Conservation (phyloP, 64 coral and sea anemone species). For the Montipora capricornis region DNA sequence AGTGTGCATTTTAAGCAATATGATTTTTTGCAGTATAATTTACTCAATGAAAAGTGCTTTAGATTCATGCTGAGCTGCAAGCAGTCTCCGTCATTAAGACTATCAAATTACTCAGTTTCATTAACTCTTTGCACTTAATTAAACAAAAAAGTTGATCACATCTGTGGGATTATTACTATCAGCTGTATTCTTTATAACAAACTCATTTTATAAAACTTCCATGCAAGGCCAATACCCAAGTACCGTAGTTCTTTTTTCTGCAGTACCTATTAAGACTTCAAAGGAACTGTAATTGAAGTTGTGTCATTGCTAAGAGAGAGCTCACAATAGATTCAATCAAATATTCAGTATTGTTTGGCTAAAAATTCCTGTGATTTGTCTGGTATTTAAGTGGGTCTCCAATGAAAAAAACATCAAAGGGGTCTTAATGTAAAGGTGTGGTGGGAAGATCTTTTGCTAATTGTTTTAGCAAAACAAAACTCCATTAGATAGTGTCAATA, state of each 20-base stretch:
- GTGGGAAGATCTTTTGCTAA: not conserved
- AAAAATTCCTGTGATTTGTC: not conserved
- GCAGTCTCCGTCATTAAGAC: not conserved
- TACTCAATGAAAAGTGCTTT: not conserved
- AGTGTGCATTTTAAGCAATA: no score
- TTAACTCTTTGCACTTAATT: not conserved
- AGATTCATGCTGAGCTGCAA: not conserved
- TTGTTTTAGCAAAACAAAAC: slow-evolving; percentile 6
- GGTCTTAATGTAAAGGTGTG: not conserved
- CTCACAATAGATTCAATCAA: not conserved
- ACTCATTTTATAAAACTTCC: not conserved
- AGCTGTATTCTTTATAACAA: not conserved
- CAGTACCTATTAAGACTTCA: not conserved
- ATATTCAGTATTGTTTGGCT: not conserved
- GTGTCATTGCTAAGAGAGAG: not conserved
- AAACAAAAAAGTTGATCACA: not conserved
- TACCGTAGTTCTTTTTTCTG: not conserved
- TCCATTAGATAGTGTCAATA: not conserved
- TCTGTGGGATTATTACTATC: not conserved
- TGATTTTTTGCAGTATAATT: not conserved
- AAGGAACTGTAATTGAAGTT: not conserved
- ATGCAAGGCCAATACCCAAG: not conserved
- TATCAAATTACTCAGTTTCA: not conserved
- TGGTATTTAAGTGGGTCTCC: not conserved
- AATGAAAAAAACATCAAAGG: not conserved